A percentile compares a stretch with the other conserved stretches of the same genome.
Evolutionary conservation across 2,113 vertebrate species (phyloP).

Genomic region (Ammodytes marinus): DNA sequence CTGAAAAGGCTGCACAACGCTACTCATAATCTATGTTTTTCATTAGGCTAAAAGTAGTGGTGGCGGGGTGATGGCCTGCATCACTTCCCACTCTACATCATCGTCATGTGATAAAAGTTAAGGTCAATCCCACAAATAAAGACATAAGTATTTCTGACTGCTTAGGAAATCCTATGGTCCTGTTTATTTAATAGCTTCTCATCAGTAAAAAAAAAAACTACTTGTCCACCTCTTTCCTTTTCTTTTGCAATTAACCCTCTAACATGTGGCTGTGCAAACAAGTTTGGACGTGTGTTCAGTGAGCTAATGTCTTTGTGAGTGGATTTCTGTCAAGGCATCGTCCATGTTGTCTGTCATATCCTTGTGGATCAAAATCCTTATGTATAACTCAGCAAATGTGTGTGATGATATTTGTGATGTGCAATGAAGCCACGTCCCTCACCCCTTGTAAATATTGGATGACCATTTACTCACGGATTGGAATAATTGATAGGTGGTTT

Average conservation of each 20-base stretch:
- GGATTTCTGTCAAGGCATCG: conserved; percentile 44
- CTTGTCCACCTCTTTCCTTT: background rate
- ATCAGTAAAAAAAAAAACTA: conserved; percentile 2
- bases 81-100: conserved; percentile 22
- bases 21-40: conserved; percentile 52
- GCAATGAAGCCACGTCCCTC: conserved; percentile 55
- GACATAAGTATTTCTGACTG: conserved; percentile 2
- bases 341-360: conserved; percentile 57
- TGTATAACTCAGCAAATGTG: conserved; percentile 64
- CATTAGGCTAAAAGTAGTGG: conserved; percentile 45
- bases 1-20: conserved; percentile 51
- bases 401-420: conserved; percentile 67
- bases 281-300: conserved; percentile 40
- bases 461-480: conserved; percentile 52
- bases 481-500: conserved; percentile 49
- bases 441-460: conserved; percentile 46
- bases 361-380: conserved; percentile 56
- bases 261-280: conserved; percentile 39
- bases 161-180: background rate
- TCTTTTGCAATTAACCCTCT: conserved; percentile 11
- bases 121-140: conserved; percentile 35
- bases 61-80: conserved; percentile 3
- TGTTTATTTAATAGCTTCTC: conserved; percentile 5
- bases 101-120: conserved; percentile 22
- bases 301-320: conserved; percentile 47